Base-by-base conservation (phyloP, 1,140 invertebrate species). In the Procambarus clarkii region DNA sequence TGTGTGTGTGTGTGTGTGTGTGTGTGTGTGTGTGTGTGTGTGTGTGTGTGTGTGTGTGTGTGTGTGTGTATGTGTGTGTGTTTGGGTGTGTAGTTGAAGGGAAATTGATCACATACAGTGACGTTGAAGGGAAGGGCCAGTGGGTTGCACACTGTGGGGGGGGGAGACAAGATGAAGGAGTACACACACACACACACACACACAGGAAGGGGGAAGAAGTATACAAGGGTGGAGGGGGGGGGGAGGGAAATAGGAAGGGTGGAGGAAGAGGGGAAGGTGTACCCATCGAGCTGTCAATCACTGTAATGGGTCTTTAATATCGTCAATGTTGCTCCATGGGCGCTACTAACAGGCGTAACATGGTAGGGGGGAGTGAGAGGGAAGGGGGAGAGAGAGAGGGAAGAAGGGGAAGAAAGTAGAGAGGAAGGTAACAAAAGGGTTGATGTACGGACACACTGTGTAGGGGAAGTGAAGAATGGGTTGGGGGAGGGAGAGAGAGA, bases 271-370 rank as follows among this genome's bases (percentile, higher is more conserved):
- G 18, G 60, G 60, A 58, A 13, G 60, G 13, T 21, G 60, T 3
- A 64, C 78, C 80, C 21, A 54, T 58, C 80, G 48, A 44, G 50
- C 80, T 82, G 80, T 82, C 80, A 82, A 44, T 82, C 80, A 82
- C n/a, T 34, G 80, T 82, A 82, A 82, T 82, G 48, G 80, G 50
- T 82, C 50, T 82, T 82, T 82, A 82, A 82, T 82, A 82, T 82
- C 80, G 80, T 44, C 54, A 34, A 13, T 34, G 50, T 82, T 54
- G 21, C 80, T 50, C 80, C 50, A 13, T 60, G 44, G n/a, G 18
- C 80, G 4, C 9, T 21, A n/a, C 21, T 82, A 60, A 82, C 60
- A 82, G 80, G 50, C 80, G 80, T 82, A 60, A 3, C 21, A n/a
- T 7, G 50, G 21, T 18, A 15, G 71, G 45, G 18, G 24, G 24